Evolutionary conservation across 2,888 invertebrate species (phyloP), one percentile per base, ranked within the genome.

Genomic region (Reticulitermes lucifugus): DNA sequence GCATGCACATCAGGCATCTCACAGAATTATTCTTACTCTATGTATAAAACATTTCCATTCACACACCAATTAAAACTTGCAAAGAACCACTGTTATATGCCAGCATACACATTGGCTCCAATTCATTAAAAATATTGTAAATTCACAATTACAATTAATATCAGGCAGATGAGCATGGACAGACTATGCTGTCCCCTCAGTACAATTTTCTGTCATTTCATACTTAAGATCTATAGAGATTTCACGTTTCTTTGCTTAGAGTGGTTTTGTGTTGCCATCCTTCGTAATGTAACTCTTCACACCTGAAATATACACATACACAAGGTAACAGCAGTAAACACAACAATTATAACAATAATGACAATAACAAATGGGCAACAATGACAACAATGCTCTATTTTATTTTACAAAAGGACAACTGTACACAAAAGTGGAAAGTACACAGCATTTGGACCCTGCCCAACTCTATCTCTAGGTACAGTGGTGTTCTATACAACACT

Each of bases 281-380:
- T 85, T 81, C 25, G 86, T 86, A 22, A 86, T 83, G 55, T 85
- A 86, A 83, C 86, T 80, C 77, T 81, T 86, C 9, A 86, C 85
- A 29, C 86, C 84, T 84, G 80, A 14, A 84, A 84, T 51, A 77
- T 65, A 21, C n/a, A 41, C 41, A 83, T 7, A 7, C n/a, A 83
- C 12, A n/a, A n/a, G 25, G 5, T 4, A 65, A n/a, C 2, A 25
- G 25, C 25, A 65, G 2, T n/a, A n/a, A 65, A 60, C 6, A 18
- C 5, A 65, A 65, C 65, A 65, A 65, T 10, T 65, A 65, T 65
- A 5, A 55, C 55, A 14, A 18, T 55, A 18, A 55, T 55, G 55
- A 18, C 14, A 18, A 18, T 18, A 18, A 55, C 18, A 18, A 46
- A 12, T 46, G 35, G 35, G 9, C 51, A 51, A 55, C 14, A 18